Evolutionary conservation across 1,140 invertebrate genomes (phyloP).

Genomic region (Eubasilissa regina): DNA sequence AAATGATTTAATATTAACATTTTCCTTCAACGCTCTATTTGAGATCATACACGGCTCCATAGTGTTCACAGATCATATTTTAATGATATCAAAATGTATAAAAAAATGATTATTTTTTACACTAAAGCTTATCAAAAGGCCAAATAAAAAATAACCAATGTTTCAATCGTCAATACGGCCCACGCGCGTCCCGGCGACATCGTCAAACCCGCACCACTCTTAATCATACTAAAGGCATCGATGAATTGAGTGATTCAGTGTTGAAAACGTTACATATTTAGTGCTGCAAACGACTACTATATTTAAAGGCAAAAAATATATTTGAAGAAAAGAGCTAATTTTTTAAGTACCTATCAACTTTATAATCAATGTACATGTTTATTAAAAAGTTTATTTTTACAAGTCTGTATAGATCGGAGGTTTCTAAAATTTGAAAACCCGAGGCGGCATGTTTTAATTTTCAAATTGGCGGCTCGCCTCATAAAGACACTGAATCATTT

Average conservation of each 20-base stretch:
- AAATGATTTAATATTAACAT: no score
- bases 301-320: no score
- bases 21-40: no score
- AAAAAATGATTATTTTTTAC: constrained; percentile 30
- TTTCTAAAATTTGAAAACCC: no score
- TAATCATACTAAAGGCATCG: constrained; percentile 25
- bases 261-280: background rate
- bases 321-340: background rate
- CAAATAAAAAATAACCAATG: constrained; percentile 9
- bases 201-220: background rate
- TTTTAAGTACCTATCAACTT: background rate
- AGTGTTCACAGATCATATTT: background rate
- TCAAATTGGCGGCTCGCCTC: no score
- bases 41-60: background rate
- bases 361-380: background rate
- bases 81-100: constrained; percentile 30
- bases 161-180: constrained; percentile 7
- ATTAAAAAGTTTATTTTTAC: no score
- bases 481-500: no score
- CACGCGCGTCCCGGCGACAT: background rate
- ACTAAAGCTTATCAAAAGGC: constrained; percentile 34
- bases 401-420: no score
- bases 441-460: no score
- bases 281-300: background rate
- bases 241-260: constrained; percentile 8